Base-by-base conservation (phyloP, 2,113 vertebrate species). In the Benitochromis conjunctus region DNA sequence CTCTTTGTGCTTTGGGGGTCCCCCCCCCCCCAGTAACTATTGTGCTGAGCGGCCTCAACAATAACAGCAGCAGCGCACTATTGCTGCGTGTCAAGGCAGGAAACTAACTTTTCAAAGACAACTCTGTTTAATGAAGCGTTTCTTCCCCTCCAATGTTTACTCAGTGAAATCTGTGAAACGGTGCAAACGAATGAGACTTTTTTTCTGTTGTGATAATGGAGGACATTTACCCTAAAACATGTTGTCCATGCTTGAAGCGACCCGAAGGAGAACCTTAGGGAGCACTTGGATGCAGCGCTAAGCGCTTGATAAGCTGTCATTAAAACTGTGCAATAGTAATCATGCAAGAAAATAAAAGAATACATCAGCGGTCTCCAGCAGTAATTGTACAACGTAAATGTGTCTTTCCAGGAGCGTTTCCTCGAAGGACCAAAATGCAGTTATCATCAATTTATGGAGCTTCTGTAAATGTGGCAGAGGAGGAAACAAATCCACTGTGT, bases 1-100 rank as follows among this genome's bases (percentile, higher is more conserved):
- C 54, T 41, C 83, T 89, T 91, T 92, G 83, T 86, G 31, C 58
- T 84, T 74, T 9, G 71, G 91, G 91, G 87, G n/a, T n/a, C n/a
- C n/a, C n/a, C n/a, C n/a, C 90, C 89, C 86, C 80, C 79, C 19
- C 83, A 64, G 81, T 88, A 89, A 93, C 91, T 82, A 91, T 11
- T 48, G 82, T 74, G 60, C 88, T 0, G 16, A 79, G 82, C 48
- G 80, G 76, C 80, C 82, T 80, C 84, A 24, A 46, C 69, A 77
- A 51, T 86, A 85, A 87, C 83, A 29, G 36, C 66, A 69, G 55
- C 83, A 84, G 88, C 86, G 51, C 80, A 81, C 83, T 86, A 80
- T 84, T 83, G 86, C 76, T 51, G 56, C 36, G 5, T 18, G 78
- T 79, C 74, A 77, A 43, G 29, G 77, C 84, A 87, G 89, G 88